phyloP scores from a whole-genome alignment of 2,113 vertebrate genomes.

The Lathamus discolor region DNA sequence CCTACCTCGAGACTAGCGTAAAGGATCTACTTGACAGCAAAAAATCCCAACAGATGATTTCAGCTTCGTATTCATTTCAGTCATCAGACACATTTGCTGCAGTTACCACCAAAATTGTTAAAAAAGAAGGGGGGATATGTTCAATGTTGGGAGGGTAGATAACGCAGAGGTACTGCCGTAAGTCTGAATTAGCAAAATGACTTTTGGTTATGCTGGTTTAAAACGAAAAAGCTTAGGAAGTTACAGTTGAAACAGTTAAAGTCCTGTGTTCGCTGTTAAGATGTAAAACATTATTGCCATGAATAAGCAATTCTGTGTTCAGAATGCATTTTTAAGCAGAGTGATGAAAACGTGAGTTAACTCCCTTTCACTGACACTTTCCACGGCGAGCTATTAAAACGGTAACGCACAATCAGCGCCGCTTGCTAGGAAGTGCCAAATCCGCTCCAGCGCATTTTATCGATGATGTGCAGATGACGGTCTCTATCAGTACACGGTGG shows the following conservation, averaged over 20 bases:
- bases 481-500: neutral
- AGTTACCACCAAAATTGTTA: neutral
- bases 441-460: neutral
- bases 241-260: neutral
- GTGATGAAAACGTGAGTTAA: neutral
- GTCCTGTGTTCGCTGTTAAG: neutral
- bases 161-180: fast-evolving
- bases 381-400: neutral
- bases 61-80: neutral
- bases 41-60: neutral
- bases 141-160: neutral
- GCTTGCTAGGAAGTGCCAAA: neutral
- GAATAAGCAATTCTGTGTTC: neutral
- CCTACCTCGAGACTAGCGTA: neutral
- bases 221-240: neutral
- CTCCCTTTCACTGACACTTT: neutral
- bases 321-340: neutral
- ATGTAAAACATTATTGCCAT: neutral
- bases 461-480: neutral
- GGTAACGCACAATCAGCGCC: neutral
- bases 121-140: neutral
- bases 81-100: neutral
- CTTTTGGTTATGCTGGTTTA: neutral
- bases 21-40: neutral
- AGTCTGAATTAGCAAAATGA: neutral